Base-by-base conservation (phyloP, 1,140 invertebrate genomes). In the Phymastichus coffea region DNA sequence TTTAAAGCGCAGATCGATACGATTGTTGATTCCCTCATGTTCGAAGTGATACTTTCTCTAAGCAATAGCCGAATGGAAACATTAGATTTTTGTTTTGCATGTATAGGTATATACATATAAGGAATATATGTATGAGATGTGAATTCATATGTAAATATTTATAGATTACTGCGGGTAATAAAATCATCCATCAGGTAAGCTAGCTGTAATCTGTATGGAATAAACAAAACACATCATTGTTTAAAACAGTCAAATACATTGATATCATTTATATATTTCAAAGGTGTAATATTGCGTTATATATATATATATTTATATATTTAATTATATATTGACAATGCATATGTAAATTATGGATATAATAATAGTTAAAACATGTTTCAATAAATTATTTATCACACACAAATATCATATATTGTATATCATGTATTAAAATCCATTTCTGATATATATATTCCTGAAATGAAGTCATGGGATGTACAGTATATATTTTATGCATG, bases 151-250 rank as follows among this genome's bases (percentile, higher is more conserved):
- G 38, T 56, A 59, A 57, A 63, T 67, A 59, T 66, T 60, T 70
- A 69, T 66, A 67, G 64, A 66, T 64, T 68, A 70, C 67, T 68
- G 75, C 71, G 74, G 74, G 66, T 68, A 75, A 73, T 71, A 74
- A 75, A 72, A 69, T 67, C 67, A 64, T 75, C 75, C 74, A 69
- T 72, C 70, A 73, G 76, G 73, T 76, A 78, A 79, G 70, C 74
- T 78, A 79, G 75, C 71, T 76, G 72, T 75, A 78, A 79, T 78
- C 75, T 74, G 75, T 79, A 74, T 77, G 76, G 77, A 79, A 79
- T 78, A 76, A 75, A 78, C 64, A n/a, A 78, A 74, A 77, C 63
- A 67, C n/a, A 77, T 78, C 72, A 69, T 69, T 70, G 63, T 69
- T 74, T 73, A 67, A 70, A 72, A 53, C 53, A 25, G 53, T 67